Evolutionary conservation across 2,113 vertebrate species (phyloP).

Genomic region (Puma concolor): DNA sequence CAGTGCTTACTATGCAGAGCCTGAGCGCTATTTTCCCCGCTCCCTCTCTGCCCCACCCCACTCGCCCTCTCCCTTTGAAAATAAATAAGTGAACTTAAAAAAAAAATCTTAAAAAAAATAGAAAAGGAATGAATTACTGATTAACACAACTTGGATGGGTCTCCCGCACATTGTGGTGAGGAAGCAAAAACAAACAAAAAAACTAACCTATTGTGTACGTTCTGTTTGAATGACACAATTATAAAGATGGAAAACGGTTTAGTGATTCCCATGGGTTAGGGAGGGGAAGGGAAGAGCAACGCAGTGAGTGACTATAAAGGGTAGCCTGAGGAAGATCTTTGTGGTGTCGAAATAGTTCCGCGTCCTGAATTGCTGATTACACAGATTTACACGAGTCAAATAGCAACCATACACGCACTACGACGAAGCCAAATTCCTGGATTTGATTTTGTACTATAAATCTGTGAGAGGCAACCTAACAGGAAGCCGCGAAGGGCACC

Average conservation of each 20-base stretch:
- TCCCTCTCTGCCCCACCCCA: no score
- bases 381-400: not conserved
- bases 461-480: not conserved
- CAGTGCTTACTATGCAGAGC: no score
- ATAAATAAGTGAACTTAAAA: no score
- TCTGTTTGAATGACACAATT: not conserved
- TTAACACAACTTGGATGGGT: not conserved
- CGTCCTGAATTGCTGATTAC: not conserved
- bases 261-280: not conserved
- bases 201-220: not conserved
- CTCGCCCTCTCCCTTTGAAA: no score
- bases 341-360: not conserved
- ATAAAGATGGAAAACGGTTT: not conserved
- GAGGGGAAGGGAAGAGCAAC: accelerated
- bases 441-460: not conserved
- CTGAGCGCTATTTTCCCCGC: no score
- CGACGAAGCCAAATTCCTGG: not conserved
- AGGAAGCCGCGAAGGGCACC: not conserved
- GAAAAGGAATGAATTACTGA: not conserved
- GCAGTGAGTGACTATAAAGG: accelerated
- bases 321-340: not conserved
- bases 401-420: no score
- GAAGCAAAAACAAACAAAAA: not conserved
- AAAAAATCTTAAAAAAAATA: no score
- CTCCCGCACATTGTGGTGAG: not conserved